phyloP scores from a whole-genome alignment of 2,888 invertebrate species.

The Drosophila monieri region DNA sequence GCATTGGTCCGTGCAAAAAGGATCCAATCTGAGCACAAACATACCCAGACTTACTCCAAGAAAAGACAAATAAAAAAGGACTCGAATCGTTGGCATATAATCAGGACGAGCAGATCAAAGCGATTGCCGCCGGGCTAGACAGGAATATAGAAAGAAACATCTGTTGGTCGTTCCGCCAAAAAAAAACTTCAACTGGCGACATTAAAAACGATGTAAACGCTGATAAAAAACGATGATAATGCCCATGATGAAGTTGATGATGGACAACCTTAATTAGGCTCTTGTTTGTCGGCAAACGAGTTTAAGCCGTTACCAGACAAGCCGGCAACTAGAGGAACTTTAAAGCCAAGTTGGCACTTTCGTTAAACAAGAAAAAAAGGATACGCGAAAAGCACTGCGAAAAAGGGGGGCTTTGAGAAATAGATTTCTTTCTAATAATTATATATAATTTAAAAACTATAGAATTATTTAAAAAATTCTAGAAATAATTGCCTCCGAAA shows the following conservation, averaged over 20 bases:
- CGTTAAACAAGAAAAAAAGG: neutral
- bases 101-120: constrained; percentile 63
- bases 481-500: too few species aligned
- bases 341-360: constrained; percentile 28
- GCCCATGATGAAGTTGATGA: constrained; percentile 29
- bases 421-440: neutral
- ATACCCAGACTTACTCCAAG: constrained; percentile 5
- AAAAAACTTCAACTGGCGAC: constrained; percentile 7
- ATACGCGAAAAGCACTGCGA: neutral
- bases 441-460: neutral
- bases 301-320: constrained; percentile 35
- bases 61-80: constrained; percentile 30
- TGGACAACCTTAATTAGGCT: constrained; percentile 47
- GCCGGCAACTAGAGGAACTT: constrained; percentile 39
- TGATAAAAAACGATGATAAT: constrained; percentile 22
- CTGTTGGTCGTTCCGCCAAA: constrained; percentile 21
- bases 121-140: constrained; percentile 49
- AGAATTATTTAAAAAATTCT: too few species aligned
- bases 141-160: constrained; percentile 46
- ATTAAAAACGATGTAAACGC: constrained; percentile 36
- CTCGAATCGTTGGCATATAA: constrained; percentile 46
- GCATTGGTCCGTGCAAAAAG: constrained; percentile 65
- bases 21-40: constrained; percentile 39
- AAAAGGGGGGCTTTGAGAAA: neutral
- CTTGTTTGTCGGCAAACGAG: constrained; percentile 34